A percentile compares a stretch with the other conserved stretches of the same genome.
Evolutionary conservation across 35 echinoderm and acorn worm species (phyloP).

Genomic region (Heliocidaris erythrogramma): DNA sequence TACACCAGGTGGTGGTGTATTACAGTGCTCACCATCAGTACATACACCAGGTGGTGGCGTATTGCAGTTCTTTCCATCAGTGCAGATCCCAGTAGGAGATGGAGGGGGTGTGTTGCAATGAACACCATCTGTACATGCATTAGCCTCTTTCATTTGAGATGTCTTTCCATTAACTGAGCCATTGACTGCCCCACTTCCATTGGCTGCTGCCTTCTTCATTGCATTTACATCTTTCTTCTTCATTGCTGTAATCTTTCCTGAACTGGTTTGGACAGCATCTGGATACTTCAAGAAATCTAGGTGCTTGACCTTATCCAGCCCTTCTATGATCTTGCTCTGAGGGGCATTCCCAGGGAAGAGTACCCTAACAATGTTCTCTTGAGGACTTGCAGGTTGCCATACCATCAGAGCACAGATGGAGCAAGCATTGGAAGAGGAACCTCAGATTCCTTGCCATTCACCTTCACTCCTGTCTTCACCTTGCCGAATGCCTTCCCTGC

Average conservation of each 20-base stretch:
- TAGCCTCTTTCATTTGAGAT: conserved; percentile 51
- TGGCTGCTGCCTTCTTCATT: conserved; percentile 37
- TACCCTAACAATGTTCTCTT: conserved; percentile 90
- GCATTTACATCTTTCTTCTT: conserved; percentile 55
- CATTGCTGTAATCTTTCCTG: conserved; percentile 54
- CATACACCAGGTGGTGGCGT: conserved; percentile 79
- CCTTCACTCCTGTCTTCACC: conserved; percentile 94
- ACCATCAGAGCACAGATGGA: conserved; percentile 98
- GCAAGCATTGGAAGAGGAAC: conserved; percentile 70
- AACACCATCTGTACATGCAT: conserved; percentile 69
- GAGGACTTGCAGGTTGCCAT: conserved; percentile 90
- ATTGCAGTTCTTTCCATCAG: conserved; percentile 72
- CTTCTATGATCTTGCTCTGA: conserved; percentile 92
- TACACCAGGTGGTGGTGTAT: conserved; percentile 68
- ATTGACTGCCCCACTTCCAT: conserved; percentile 67
- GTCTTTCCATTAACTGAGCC: conserved; percentile 63
- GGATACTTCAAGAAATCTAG: conserved; percentile 84
- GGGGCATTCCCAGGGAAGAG: conserved; percentile 98
- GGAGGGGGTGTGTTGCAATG: conserved; percentile 88
- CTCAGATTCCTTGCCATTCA: conserved; percentile 92
- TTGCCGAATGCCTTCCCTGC: conserved; percentile 79
- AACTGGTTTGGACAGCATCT: conserved; percentile 67
- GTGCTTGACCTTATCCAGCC: conserved; percentile 90
- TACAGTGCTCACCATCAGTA: conserved; percentile 78
- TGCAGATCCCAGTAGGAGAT: conserved; percentile 64